Evolutionary conservation across 1,140 invertebrate genomes (phyloP).

Genomic region (Drosophila novamexicana): DNA sequence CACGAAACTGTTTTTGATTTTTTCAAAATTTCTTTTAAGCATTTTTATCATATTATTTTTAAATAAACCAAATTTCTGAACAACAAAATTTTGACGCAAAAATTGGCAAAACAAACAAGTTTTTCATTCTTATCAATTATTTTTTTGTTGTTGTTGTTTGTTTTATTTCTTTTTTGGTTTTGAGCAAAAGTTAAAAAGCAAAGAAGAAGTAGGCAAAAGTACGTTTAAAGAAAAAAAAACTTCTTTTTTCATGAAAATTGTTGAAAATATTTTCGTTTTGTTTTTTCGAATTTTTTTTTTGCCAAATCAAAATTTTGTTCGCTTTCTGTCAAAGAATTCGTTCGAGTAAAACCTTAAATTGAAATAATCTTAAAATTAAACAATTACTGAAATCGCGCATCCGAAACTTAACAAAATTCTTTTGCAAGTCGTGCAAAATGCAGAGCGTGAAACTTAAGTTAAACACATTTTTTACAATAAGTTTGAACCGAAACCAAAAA

Average conservation of each 20-base stretch:
- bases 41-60: constrained; percentile 34
- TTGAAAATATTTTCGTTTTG: constrained; percentile 42
- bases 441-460: constrained; percentile 43
- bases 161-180: constrained; percentile 42
- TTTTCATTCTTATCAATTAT: constrained; percentile 34
- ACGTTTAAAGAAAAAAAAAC: constrained; percentile 22
- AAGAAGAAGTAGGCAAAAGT: constrained; percentile 54
- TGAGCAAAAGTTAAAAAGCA: constrained; percentile 37
- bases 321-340: constrained; percentile 10
- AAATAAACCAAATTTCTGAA: constrained; percentile 43
- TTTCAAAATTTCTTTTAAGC: constrained; percentile 71
- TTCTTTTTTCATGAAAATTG: constrained; percentile 15
- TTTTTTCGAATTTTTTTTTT: constrained; percentile 54
- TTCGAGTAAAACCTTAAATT: constrained; percentile 13
- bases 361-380: neutral
- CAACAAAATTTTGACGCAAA: constrained; percentile 49
- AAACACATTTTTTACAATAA: constrained; percentile 38
- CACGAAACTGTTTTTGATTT: constrained; percentile 47
- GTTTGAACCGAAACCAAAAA: constrained; percentile 41
- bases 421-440: constrained; percentile 22
- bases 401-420: constrained; percentile 21
- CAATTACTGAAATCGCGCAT: neutral
- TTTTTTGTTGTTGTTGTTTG: constrained; percentile 36
- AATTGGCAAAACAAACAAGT: constrained; percentile 50
- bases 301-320: constrained; percentile 52